Percentiles rank a stretch among this genome's conserved stretches.
phyloP scores from a whole-genome alignment of 1,140 invertebrate species.

The Bombus balteatus region DNA sequence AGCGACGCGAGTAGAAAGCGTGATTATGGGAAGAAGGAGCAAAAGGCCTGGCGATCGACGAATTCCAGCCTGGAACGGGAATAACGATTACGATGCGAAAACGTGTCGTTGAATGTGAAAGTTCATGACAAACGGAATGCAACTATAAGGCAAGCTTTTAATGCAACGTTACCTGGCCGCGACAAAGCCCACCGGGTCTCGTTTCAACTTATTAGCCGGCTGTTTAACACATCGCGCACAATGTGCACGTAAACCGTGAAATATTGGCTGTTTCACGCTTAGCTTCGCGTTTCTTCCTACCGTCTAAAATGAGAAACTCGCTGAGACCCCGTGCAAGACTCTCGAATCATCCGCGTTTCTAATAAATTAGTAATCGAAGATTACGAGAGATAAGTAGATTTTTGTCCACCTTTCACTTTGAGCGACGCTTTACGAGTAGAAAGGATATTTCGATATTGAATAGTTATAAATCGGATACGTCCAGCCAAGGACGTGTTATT shows the following conservation, averaged over 20 bases:
- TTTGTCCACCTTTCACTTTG: no score
- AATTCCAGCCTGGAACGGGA: conserved; percentile 46
- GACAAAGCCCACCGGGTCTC: conserved; percentile 16
- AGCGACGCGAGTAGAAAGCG: conserved; percentile 38
- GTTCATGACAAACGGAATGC: conserved; percentile 40
- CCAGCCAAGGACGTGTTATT: no score
- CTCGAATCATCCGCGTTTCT: background rate
- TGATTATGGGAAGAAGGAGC: conserved; percentile 37
- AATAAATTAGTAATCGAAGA: no score
- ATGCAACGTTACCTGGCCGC: conserved; percentile 22
- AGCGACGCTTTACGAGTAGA: no score
- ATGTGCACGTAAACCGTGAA: conserved; percentile 36
- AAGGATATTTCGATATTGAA: no score
- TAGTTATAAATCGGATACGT: no score
- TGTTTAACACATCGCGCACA: conserved; percentile 35
- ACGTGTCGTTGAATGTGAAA: conserved; percentile 51
- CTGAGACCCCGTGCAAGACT: background rate
- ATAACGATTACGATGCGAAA: conserved; percentile 52
- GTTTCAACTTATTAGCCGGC: conserved; percentile 46
- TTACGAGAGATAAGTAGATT: background rate
- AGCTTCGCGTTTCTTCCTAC: background rate
- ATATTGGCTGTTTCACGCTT: conserved; percentile 16
- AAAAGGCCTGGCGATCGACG: conserved; percentile 29
- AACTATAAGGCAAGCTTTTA: conserved; percentile 22
- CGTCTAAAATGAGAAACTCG: no score